Evolutionary conservation across 2,113 vertebrate species (phyloP).

Genomic region (Orycteropus afer): DNA sequence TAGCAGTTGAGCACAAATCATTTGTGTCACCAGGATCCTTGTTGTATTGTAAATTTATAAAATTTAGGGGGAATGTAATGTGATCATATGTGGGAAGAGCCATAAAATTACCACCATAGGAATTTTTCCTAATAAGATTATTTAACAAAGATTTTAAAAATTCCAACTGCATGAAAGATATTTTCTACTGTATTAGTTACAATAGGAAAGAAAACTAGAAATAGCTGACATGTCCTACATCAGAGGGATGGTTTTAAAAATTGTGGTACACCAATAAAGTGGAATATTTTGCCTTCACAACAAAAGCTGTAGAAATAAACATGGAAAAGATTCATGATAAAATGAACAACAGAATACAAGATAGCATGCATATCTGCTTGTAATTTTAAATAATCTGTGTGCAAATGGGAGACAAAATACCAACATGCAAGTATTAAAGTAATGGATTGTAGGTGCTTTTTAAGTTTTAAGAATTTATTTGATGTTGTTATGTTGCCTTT

Average conservation of each 20-base stretch:
- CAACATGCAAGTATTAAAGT: neutral
- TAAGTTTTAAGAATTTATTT: conserved; percentile 12
- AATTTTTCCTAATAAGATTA: conserved; percentile 5
- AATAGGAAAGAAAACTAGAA: neutral
- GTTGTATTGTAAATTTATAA: neutral
- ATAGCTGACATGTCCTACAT: neutral
- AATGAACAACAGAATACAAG: neutral
- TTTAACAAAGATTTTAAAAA: neutral
- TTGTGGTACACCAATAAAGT: neutral
- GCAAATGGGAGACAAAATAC: neutral
- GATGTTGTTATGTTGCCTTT: neutral
- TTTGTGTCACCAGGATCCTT: neutral
- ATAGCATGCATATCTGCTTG: neutral
- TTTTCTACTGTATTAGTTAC: neutral
- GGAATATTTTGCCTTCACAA: neutral
- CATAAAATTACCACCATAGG: neutral
- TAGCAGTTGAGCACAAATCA: neutral
- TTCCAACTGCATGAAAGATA: neutral
- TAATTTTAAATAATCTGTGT: neutral
- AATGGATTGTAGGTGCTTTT: neutral
- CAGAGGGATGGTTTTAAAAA: neutral
- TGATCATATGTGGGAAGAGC: neutral
- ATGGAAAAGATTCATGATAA: neutral
- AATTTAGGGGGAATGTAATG: neutral
- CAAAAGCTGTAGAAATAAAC: neutral